A percentile compares a stretch with the other conserved stretches of the same genome.
These are phyloP conservation scores for Muntiacus reevesi DNA, from an alignment of 2,113 vertebrate genomes.

Conservation along the genomic window DNA sequence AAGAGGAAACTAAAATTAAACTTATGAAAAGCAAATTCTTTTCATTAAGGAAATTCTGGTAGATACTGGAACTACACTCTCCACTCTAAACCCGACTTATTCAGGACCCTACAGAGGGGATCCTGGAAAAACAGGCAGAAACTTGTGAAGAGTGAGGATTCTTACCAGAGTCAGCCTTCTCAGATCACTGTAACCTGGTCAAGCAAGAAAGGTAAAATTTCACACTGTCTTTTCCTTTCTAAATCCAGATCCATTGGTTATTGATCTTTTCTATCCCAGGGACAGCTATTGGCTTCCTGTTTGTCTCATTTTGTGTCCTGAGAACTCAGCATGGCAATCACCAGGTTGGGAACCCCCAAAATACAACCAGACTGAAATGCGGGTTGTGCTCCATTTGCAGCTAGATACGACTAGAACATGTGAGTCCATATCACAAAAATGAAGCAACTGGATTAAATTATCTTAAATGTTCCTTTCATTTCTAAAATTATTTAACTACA, in stretches of 20 bases:
- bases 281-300: neutral
- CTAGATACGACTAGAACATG: neutral
- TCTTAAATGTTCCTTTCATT: neutral
- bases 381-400: neutral
- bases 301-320: neutral
- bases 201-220: neutral
- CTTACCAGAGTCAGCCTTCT: neutral
- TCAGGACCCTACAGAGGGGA: neutral
- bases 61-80: neutral
- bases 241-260: neutral
- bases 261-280: neutral
- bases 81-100: neutral
- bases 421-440: neutral
- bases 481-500: neutral
- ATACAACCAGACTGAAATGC: neutral
- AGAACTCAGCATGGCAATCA: neutral
- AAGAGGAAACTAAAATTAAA: neutral
- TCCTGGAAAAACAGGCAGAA: neutral
- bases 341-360: neutral
- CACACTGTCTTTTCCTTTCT: neutral
- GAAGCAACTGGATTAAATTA: neutral
- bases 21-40: neutral
- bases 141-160: neutral
- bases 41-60: neutral
- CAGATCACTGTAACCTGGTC: neutral